phyloP scores from a whole-genome alignment of 2,888 invertebrate species.

The Boloria euphrosyne region DNA sequence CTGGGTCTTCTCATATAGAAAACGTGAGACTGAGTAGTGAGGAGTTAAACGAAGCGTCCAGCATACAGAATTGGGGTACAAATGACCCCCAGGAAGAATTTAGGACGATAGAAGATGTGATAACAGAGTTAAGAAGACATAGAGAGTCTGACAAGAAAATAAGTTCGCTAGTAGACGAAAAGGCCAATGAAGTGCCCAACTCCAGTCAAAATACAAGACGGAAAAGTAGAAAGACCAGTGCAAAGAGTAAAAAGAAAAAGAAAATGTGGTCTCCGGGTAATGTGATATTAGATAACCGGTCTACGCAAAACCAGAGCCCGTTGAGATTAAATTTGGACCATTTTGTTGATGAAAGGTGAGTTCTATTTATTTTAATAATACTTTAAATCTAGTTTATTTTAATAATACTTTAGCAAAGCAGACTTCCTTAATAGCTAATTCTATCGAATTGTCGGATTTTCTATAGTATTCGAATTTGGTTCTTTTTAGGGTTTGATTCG shows the following conservation, averaged over 20 bases:
- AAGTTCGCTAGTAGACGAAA: conserved; percentile 50
- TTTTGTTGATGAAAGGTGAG: conserved; percentile 75
- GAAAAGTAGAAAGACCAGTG: conserved; percentile 54
- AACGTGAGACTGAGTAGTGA: conserved; percentile 58
- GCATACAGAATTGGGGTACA: conserved; percentile 57
- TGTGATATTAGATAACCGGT: conserved; percentile 69
- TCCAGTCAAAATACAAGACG: conserved; percentile 54
- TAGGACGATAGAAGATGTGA: conserved; percentile 65
- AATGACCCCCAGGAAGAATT: conserved; percentile 55
- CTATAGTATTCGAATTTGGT: too few relatives aligned
- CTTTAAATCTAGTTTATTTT: too few relatives aligned
- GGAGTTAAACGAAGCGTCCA: conserved; percentile 49
- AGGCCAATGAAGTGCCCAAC: conserved; percentile 47
- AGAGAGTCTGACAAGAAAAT: conserved; percentile 57
- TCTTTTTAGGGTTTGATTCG: too few relatives aligned
- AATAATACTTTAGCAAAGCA: too few relatives aligned
- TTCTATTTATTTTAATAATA: too few relatives aligned
- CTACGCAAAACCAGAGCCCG: conserved; percentile 58
- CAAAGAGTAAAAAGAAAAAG: conserved; percentile 64
- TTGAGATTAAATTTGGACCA: conserved; percentile 75
- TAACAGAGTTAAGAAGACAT: conserved; percentile 62
- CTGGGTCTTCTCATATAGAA: conserved; percentile 57
- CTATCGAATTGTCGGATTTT: too few relatives aligned
- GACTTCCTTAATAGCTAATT: too few relatives aligned
- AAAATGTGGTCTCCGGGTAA: conserved; percentile 74